Percentiles rank a stretch among this genome's conserved stretches.
phyloP scores from a whole-genome alignment of 1,140 invertebrate species.

The Acyrthosiphon pisum region DNA sequence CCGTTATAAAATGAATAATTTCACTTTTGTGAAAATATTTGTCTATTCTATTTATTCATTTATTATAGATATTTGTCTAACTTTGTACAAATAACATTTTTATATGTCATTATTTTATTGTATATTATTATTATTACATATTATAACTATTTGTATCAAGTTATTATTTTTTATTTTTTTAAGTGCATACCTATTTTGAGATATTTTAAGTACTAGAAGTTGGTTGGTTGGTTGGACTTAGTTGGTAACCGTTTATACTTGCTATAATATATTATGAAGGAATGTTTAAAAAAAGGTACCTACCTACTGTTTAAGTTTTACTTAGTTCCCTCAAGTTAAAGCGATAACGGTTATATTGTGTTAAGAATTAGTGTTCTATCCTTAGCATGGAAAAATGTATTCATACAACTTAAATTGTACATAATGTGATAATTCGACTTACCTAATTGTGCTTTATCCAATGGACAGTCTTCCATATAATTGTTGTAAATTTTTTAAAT shows the following conservation, averaged over 20 bases:
- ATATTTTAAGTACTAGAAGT: neutral
- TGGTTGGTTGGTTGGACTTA: too few species aligned
- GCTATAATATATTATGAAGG: neutral
- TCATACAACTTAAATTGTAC: neutral
- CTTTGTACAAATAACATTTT: neutral
- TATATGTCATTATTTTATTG: neutral
- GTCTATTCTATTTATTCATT: too few species aligned
- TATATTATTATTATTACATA: too few species aligned
- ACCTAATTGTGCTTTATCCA: conserved; percentile 60
- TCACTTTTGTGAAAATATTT: neutral
- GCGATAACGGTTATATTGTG: neutral
- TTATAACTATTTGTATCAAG: too few species aligned
- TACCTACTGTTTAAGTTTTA: neutral
- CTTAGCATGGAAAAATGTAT: too few species aligned
- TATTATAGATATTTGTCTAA: too few species aligned
- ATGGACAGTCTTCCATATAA: conserved; percentile 58
- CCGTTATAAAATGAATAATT: neutral
- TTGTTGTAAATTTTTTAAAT: neutral
- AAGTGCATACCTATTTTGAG: neutral
- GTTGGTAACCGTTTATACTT: neutral
- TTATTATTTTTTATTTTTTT: neutral
- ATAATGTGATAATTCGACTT: neutral
- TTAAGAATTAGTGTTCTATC: neutral
- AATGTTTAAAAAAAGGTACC: neutral
- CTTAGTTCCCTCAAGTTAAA: neutral